Base-by-base conservation (phyloP, 2,797 vertebrate genomes). In the Liparis tanakae region DNA sequence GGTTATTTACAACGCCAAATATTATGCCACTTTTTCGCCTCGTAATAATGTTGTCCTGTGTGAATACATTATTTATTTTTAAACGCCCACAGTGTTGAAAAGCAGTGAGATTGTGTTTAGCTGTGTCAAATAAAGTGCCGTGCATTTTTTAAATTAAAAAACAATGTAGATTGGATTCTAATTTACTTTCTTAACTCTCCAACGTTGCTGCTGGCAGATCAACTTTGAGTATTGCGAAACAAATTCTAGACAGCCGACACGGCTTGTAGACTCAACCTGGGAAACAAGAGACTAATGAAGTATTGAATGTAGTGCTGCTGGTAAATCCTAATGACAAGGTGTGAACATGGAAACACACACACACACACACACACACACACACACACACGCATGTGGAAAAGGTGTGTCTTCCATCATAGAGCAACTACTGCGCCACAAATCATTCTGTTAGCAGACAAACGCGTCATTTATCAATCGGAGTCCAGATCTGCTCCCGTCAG, bases 381-480 rank as follows among this genome's bases (percentile, higher is more conserved):
- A 44, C 22, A 61, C 14, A 59, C 54, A 17, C 55, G 48, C 30
- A 58, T 66, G 59, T 13, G 55, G 14, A 39, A 41, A 60, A 39
- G 5, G 6, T 20, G 44, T 25, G 50, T 66, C 64, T 76, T 82
- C 66, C 51, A 84, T 90, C 85, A 87, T 15, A 46, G 48, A 59
- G 71, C 44, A 79, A 67, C 77, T 51, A 69, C 68, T 60, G 75
- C 74, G 73, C 68, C 67, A 84, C 85, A 87, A 88, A 85, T 91
- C 85, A 89, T 86, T 86, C 59, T 74, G 77, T 81, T 85, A 62
- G 34, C 70, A 67, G 44, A 83, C 76, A 88, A 90, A 90, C 88
- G 89, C 85, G 83, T 75, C 66, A 89, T 91, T 88, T 77, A 88
- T 91, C 87, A 72, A 77, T 85, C 86, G 74, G 18, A 46, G 72